Percentiles rank a stretch among this genome's conserved stretches.
These are phyloP conservation scores for Artemia sinica DNA, from an alignment of 2,888 invertebrate genomes.

Conservation along the genomic window DNA sequence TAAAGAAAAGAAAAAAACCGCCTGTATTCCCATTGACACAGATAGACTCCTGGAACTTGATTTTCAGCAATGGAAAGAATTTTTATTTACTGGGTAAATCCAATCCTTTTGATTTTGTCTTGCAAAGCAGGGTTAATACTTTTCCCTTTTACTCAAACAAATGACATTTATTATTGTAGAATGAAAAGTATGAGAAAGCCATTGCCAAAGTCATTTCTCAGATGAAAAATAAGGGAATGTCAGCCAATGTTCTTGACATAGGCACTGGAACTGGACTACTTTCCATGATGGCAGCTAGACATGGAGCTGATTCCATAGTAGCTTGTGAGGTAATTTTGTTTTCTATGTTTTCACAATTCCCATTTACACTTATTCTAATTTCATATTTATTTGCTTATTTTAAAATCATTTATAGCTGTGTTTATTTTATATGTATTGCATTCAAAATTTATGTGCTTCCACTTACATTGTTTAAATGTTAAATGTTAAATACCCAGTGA, in stretches of 20 bases:
- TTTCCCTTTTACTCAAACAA: too few relatives aligned
- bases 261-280: conserved; percentile 90
- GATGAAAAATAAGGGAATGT: conserved; percentile 48
- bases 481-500: too few relatives aligned
- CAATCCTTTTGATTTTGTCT: conserved; percentile 15
- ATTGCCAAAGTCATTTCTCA: conserved; percentile 59
- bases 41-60: not conserved
- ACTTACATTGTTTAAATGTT: too few relatives aligned
- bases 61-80: not conserved
- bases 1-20: too few relatives aligned
- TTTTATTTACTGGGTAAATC: not conserved
- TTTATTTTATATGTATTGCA: too few relatives aligned
- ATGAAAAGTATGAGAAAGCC: conserved; percentile 67
- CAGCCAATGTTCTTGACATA: conserved; percentile 80
- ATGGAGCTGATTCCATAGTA: conserved; percentile 71
- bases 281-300: conserved; percentile 84
- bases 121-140: too few relatives aligned
- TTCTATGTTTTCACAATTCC: too few relatives aligned
- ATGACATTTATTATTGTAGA: conserved; percentile 37
- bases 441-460: too few relatives aligned
- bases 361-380: too few relatives aligned
- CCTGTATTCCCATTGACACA: not conserved
- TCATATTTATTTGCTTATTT: too few relatives aligned
- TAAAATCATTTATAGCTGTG: too few relatives aligned
- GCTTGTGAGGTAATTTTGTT: conserved; percentile 55